Conservation (phyloP, 2,797 vertebrate genomes). For the Apogon talboti region DNA sequence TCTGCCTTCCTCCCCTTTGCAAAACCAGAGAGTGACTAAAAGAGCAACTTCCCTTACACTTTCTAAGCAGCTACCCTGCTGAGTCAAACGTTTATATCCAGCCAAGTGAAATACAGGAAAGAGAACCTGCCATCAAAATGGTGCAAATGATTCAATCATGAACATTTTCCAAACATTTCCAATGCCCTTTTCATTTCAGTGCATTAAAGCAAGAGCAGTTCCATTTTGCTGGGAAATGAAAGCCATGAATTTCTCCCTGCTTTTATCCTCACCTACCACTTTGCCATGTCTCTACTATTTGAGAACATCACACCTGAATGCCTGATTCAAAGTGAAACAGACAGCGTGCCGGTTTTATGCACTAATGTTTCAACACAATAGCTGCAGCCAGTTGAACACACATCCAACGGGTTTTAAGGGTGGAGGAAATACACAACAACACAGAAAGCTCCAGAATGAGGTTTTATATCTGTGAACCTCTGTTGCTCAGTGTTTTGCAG, state of each 20-base stretch:
- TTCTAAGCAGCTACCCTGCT: constrained; percentile 5
- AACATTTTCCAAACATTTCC: constrained; percentile 4
- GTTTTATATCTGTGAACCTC: neutral
- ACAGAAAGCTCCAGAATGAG: neutral
- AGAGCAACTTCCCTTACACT: constrained; percentile 2
- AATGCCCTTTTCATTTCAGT: neutral
- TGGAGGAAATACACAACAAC: neutral
- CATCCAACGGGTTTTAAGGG: neutral
- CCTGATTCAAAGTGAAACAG: constrained; percentile 32
- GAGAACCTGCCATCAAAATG: neutral
- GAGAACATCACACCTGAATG: constrained; percentile 7
- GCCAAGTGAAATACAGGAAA: neutral
- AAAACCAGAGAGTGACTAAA: constrained; percentile 4
- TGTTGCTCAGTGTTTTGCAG: neutral
- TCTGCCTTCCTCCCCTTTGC: neutral
- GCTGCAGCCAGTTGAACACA: neutral
- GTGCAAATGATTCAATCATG: neutral
- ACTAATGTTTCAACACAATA: constrained; percentile 17
- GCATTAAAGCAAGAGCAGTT: constrained; percentile 13
- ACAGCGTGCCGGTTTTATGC: constrained; percentile 12
- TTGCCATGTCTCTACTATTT: constrained; percentile 16
- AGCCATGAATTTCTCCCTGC: constrained; percentile 2
- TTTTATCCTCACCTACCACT: constrained; percentile 10
- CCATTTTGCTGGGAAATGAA: constrained; percentile 19
- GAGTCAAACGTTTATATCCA: constrained; percentile 20